Evolutionary conservation across 2,888 invertebrate species (phyloP), one percentile per base, ranked within the genome.

Genomic region (Hirtodrosophila histrioides): DNA sequence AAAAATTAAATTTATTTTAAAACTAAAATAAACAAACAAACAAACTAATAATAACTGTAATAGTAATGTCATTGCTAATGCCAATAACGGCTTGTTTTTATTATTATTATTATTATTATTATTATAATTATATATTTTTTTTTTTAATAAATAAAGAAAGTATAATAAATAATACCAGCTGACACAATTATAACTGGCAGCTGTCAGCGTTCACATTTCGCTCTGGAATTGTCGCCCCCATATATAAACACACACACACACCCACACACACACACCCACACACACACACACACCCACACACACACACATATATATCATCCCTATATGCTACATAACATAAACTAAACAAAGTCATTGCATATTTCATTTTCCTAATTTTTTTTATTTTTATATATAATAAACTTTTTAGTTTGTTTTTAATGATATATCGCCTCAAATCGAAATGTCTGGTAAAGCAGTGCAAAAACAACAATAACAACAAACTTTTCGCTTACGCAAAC

Each of bases 1-100:
- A 27, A 86, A 71, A 65, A 75, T 66, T 69, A 75, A 74, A 85
- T 66, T 86, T 84, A 86, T 83, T 84, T 77, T 77, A 77, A 77
- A 50, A 51, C 35, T 83, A 83, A 75, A 64, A 44, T 81, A 82
- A 68, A 27, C 17, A 58, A 58, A n/a, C n/a, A n/a, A n/a, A n/a
- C n/a, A 11, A 57, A 63, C 58, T 60, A 62, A 66, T 77, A 81
- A 85, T 77, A 74, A 68, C 68, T 74, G 61, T 74, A 74, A 74
- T 78, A 78, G 73, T 78, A 78, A 74, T 78, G 27, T 49, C 56
- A 55, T 74, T 74, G 78, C 73, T 74, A 67, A 67, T 78, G 78
- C 68, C 78, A 44, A 55, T 53, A 36, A 51, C 67, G 78, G 74
- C 78, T 73, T 74, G 73, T 74, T 74, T 78, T 74, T 74, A 74